phyloP scores from a whole-genome alignment of 2,113 vertebrate species.

The Calypte anna region DNA sequence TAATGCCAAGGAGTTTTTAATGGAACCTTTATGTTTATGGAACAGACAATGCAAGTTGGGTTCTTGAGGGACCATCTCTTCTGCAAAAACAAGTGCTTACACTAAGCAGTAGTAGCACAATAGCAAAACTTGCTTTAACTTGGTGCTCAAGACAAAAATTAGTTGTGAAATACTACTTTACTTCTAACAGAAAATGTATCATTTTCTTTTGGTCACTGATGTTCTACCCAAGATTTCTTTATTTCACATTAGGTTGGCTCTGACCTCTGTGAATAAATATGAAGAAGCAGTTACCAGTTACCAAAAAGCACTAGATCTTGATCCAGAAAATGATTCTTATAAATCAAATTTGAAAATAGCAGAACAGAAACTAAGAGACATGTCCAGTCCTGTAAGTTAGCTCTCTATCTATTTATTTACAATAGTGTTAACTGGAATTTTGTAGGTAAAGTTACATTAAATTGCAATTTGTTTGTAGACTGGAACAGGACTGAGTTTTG shows the following conservation, averaged over 20 bases:
- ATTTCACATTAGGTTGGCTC: conserved; percentile 83
- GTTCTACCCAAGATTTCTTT: background rate
- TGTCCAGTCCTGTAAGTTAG: conserved; percentile 90
- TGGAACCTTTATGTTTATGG: background rate
- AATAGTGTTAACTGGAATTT: background rate
- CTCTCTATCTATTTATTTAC: conserved; percentile 12
- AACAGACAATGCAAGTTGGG: background rate
- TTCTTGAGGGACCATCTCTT: background rate
- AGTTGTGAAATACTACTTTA: background rate
- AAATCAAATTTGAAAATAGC: conserved; percentile 97
- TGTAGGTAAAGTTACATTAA: conserved; percentile 35
- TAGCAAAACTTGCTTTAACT: background rate
- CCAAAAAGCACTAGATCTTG: conserved; percentile 93
- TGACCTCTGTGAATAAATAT: conserved; percentile 93
- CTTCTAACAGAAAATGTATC: background rate
- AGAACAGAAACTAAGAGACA: conserved; percentile 94
- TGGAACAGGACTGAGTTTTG: conserved; percentile 92
- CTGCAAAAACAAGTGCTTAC: background rate
- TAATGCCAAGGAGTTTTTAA: background rate
- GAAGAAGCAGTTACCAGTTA: conserved; percentile 94
- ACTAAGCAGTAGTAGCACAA: background rate
- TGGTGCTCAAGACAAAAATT: background rate
- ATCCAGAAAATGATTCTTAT: conserved; percentile 96
- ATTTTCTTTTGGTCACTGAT: background rate
- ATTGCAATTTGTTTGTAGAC: conserved; percentile 80